Evolutionary conservation across 1,140 invertebrate species (phyloP).

Genomic region (Hestina assimilis): DNA sequence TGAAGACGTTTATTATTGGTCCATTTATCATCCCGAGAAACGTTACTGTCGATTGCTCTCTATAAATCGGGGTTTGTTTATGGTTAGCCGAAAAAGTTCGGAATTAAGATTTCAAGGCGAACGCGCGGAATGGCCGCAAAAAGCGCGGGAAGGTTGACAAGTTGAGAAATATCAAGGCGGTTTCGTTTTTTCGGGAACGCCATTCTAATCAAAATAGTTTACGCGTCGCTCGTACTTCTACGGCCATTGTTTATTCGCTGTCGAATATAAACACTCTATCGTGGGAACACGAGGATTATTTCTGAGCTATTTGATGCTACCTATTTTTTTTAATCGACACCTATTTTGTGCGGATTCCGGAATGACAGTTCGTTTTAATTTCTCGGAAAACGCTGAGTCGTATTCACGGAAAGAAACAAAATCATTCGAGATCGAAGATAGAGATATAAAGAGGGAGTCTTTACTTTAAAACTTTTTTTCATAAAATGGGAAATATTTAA

Average conservation of each 20-base stretch:
- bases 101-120: conserved; percentile 74
- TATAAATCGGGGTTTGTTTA: conserved; percentile 60
- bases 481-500: no score
- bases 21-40: conserved; percentile 41
- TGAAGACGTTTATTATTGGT: conserved; percentile 49
- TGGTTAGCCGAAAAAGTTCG: conserved; percentile 47
- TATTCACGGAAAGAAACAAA: neutral
- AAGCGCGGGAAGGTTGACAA: conserved; percentile 56
- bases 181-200: conserved; percentile 54
- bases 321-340: conserved; percentile 42
- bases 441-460: neutral
- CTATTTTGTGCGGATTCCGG: conserved; percentile 28
- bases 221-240: conserved; percentile 49
- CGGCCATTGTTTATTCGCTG: conserved; percentile 39
- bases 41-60: conserved; percentile 48
- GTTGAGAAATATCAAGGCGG: conserved; percentile 63
- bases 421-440: neutral
- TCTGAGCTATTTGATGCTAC: neutral
- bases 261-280: conserved; percentile 34
- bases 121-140: conserved; percentile 57
- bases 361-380: conserved; percentile 8
- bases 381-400: neutral
- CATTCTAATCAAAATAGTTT: conserved; percentile 78
- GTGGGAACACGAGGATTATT: conserved; percentile 50
- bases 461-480: neutral